Percentiles rank a stretch among this genome's conserved stretches.
Evolutionary conservation across 2,888 invertebrate genomes (phyloP).

Genomic region (Caenorhabditis imperialis): DNA sequence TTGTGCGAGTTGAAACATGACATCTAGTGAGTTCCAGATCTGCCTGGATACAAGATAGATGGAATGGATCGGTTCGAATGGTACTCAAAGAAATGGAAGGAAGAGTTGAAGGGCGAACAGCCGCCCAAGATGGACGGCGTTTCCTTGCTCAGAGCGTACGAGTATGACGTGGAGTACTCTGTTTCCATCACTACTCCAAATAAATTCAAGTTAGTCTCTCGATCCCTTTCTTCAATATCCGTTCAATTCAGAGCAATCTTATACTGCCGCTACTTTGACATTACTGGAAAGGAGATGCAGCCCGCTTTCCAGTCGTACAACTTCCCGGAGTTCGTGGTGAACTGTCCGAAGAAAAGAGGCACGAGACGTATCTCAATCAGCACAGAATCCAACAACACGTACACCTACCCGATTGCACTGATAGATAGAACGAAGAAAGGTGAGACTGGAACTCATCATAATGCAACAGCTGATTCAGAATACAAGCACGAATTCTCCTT

Average conservation of each 20-base stretch:
- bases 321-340: slow-evolving; percentile 39
- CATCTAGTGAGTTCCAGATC: not conserved
- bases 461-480: slow-evolving; percentile 2
- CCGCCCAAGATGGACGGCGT: slow-evolving; percentile 21
- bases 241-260: slow-evolving; percentile 37
- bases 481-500: slow-evolving; percentile 44
- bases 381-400: slow-evolving; percentile 15
- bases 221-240: no score
- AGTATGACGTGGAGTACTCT: slow-evolving; percentile 36
- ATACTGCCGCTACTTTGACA: slow-evolving; percentile 46
- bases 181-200: slow-evolving; percentile 32
- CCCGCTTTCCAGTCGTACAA: slow-evolving; percentile 37
- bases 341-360: slow-evolving; percentile 32
- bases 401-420: slow-evolving; percentile 36
- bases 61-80: slow-evolving; percentile 44
- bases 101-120: slow-evolving; percentile 33
- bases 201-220: slow-evolving; percentile 21
- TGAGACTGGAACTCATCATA: no score
- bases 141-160: slow-evolving; percentile 37
- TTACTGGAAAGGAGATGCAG: slow-evolving; percentile 13
- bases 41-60: slow-evolving; percentile 36
- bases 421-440: slow-evolving; percentile 28
- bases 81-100: slow-evolving; percentile 29
- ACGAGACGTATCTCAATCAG: slow-evolving; percentile 36
- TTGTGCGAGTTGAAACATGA: no score